Base-by-base conservation (phyloP, 2,797 vertebrate genomes). In the Poeciliopsis gracilis region DNA sequence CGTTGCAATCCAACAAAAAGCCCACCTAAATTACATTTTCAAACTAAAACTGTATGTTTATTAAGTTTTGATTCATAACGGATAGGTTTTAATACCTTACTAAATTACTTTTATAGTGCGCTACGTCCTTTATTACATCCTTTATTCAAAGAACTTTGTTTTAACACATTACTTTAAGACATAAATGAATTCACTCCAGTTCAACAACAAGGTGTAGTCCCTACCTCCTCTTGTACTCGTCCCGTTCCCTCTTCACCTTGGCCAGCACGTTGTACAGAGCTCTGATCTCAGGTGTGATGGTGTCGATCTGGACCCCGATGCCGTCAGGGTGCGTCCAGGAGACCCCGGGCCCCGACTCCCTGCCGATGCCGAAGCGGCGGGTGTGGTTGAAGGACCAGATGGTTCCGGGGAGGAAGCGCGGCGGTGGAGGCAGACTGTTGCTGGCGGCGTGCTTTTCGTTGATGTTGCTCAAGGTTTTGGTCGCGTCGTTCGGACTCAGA, bases 241-340 rank as follows among this genome's bases (percentile, higher is more conserved):
- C 97, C 25, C 97, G 87, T 20, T 98, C 97, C 45, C 97, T 89
- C 93, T 98, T 98, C 93, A 98, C 97, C 86, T 98, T 98, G 84
- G 96, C 96, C 93, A 98, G 92, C 49, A 98, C 97, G 84, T 98
- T 98, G 94, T 98, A 98, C 76, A 98, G 94, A 0, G 97, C 97
- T 15, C 97, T 93, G 91, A 98, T 97, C 94, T 98, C 97, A 0
- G 97, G 97, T 0, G 97, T 97, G 92, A 97, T 97, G 90, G 97
- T 97, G 93, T 97, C 97, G 43, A 97, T 96, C 94, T 98, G 97
- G 57, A 98, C 97, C 6, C 97, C 97, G 4, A 98, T 97, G 0
- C 97, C 97, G 76, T 97, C 97, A 2, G 96, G 95, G 67, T 97
- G 96, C 0, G 94, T 93, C 97, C 97, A 97, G 55, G 97, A 96